phyloP scores from a whole-genome alignment of 2,113 vertebrate genomes.

The Hucho hucho region DNA sequence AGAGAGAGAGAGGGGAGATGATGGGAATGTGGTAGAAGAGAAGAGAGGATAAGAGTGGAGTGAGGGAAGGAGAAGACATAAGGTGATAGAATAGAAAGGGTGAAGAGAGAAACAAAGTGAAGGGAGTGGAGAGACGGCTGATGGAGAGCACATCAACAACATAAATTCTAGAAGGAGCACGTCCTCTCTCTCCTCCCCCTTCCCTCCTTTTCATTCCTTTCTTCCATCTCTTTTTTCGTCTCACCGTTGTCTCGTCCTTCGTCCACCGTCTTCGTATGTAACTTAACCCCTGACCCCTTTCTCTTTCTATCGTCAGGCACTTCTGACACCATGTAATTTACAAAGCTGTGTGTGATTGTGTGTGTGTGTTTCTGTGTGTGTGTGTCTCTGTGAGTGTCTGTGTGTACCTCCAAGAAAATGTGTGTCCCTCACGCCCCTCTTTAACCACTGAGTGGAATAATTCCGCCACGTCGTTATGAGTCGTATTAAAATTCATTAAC shows the following conservation, averaged over 20 bases:
- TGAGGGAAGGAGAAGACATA: not conserved
- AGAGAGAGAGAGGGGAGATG: no score
- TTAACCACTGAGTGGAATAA: slow-evolving; percentile 40
- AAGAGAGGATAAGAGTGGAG: no score
- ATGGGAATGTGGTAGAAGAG: no score
- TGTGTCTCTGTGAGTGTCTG: no score
- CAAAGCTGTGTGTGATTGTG: slow-evolving; percentile 1
- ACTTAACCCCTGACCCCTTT: slow-evolving; percentile 21
- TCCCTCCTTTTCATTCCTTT: not conserved
- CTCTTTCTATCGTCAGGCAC: slow-evolving; percentile 2
- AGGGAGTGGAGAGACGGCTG: not conserved
- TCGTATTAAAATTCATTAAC: slow-evolving; percentile 61
- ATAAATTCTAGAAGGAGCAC: not conserved
- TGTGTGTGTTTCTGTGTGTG: not conserved
- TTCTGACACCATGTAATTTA: slow-evolving; percentile 28
- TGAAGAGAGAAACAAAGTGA: not conserved
- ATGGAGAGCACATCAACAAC: no score
- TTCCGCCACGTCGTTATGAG: slow-evolving; percentile 51
- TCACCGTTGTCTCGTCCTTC: not conserved
- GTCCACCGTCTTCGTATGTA: slow-evolving; percentile 6
- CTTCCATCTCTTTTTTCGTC: not conserved
- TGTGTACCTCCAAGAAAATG: no score
- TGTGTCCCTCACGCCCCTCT: no score
- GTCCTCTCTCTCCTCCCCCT: not conserved
- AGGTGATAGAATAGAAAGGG: not conserved